Evolutionary conservation across 1,140 invertebrate species (phyloP), one percentile per base, ranked within the genome.

Genomic region (Drosophila grimshawi): DNA sequence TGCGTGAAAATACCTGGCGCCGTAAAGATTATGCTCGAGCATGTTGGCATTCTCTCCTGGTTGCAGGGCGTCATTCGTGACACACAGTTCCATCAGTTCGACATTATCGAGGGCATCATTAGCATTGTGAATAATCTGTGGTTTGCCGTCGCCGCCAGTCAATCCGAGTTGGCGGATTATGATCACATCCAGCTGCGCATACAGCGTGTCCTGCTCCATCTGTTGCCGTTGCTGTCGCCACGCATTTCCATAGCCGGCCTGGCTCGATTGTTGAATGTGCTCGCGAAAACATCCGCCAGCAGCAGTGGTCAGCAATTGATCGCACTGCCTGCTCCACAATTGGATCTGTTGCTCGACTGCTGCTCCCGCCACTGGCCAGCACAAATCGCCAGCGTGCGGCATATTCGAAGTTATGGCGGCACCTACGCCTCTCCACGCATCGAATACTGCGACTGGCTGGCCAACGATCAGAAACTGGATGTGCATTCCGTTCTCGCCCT

Each of bases 31-130:
- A 92, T 96, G 56, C 92, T 94, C 3, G 94, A 94, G 70, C 94
- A 94, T 70, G 94, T 95, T 70, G 94, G 94, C n/a, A 75, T 96
- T 2, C 67, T 96, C 33, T 93, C 94, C 4, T 96, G 95, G 95
- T 72, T 96, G 11, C 91, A 92, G 57, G 67, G 75, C 5, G 70
- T 91, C 32, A 73, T 92, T 4, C 69, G 80, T 3, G 74, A 86
- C 32, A 78, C 82, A 1, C 83, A 92, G 55, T 92, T 92, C 55
- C 83, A 89, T 81, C 89, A 92, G 19, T 92, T 92, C 19, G 92
- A 92, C 61, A 74, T 91, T 39, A 92, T 92, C 29, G 90, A 92
- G 55, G 92, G 88, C 30, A 45, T 92, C 27, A 91, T 92, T 10
- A 92, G 78, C 65, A 92, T 92, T 30, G 10, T 92, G 33, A 92